Conservation (phyloP, 2,113 vertebrate species). For the Pollimyrus isidori region DNA sequence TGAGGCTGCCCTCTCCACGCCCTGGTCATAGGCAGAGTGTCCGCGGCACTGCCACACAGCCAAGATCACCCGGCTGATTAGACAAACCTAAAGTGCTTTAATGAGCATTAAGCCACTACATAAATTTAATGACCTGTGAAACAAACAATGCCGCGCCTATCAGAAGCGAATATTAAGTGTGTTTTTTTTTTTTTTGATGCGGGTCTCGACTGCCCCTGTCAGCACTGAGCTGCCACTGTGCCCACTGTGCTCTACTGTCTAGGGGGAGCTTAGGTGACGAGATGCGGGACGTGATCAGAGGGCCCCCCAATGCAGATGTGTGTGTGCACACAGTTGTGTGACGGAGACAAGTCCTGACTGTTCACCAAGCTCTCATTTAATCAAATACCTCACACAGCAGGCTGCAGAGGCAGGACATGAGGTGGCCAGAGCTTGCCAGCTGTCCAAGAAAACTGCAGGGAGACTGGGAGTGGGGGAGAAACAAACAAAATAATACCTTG, state of each 20-base stretch:
- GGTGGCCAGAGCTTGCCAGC: slow-evolving; percentile 45
- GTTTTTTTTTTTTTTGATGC: slow-evolving; percentile 44
- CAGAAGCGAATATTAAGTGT: slow-evolving; percentile 57
- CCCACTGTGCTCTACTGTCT: neutral
- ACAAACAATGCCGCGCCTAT: slow-evolving; percentile 55
- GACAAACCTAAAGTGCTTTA: slow-evolving; percentile 48
- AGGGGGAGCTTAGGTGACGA: neutral
- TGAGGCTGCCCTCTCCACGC: neutral
- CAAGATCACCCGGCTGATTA: slow-evolving; percentile 27
- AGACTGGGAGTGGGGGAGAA: slow-evolving; percentile 11
- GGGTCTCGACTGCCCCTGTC: slow-evolving; percentile 20
- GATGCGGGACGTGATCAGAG: neutral
- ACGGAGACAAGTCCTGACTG: neutral
- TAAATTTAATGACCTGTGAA: slow-evolving; percentile 71
- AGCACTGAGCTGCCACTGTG: neutral
- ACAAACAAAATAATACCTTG: slow-evolving; percentile 41
- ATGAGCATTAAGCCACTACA: slow-evolving; percentile 66
- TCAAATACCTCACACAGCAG: slow-evolving; percentile 39
- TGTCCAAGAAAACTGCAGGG: slow-evolving; percentile 38
- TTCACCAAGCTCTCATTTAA: slow-evolving; percentile 34
- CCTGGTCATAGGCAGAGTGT: neutral
- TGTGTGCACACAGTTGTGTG: no score
- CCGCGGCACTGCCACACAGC: neutral
- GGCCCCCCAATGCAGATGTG: neutral
- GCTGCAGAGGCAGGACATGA: slow-evolving; percentile 31